Evolutionary conservation across 2,888 invertebrate species (phyloP), one percentile per base, ranked within the genome.

Genomic region (Cheilosia pagana): DNA sequence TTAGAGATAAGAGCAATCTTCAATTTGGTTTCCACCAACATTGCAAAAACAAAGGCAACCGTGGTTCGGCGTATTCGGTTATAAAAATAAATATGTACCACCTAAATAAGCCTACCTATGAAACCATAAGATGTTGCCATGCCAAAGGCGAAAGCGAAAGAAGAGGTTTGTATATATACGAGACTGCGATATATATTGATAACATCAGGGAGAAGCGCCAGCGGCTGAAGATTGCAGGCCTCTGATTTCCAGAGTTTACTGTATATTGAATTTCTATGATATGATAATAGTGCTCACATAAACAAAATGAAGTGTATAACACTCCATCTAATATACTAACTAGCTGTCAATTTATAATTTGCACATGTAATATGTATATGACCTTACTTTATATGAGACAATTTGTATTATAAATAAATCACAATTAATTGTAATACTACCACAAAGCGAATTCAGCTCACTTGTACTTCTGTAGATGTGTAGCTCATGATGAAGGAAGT

Each of bases 211-310:
- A n/a, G 48, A 16, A 78, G 23, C 12, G 43, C 62, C 57, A 68
- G 28, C 25, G 72, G 68, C 16, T 67, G 65, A 55, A 68, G 67
- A 82, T 83, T 74, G 50, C 52, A 41, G 72, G 60, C 43, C 71
- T 65, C 77, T 67, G 71, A 78, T 82, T 72, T 52, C 39, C 19
- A 50, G 21, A 52, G 72, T 74, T 83, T 83, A 68, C 62, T 83
- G 62, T 67, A 72, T 72, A 74, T 78, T 74, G 62, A 83, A 83
- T 74, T 55, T 78, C 67, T 72, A 82, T 78, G 72, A 67, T 50
- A 72, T 72, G 78, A 55, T 78, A 78, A 82, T 77, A 82, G 60
- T 78, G 72, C 60, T n/a, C 65, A 60, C 72, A 78, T 82, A 77
- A 72, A 50, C 35, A 19, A n/a, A 72, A 53, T 45, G 23, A 65